Conservation (phyloP, 1,140 invertebrate genomes). For the Drosophila ambigua region DNA sequence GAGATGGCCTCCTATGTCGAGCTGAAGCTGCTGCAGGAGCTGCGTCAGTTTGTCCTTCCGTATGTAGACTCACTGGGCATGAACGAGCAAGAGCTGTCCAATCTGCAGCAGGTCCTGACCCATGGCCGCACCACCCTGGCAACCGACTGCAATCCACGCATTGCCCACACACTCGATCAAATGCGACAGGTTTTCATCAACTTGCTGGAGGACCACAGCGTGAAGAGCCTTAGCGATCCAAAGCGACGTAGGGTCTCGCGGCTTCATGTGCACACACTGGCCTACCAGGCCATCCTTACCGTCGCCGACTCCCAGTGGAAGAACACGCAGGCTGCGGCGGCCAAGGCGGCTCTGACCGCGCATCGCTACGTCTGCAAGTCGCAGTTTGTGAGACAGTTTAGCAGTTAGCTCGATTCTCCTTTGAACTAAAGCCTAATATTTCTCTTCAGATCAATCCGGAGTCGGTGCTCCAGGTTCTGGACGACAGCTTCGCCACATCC, state of each 20-base stretch:
- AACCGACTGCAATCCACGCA: conserved; percentile 91
- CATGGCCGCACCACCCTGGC: conserved; percentile 90
- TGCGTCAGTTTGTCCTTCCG: conserved; percentile 89
- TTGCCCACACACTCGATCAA: conserved; percentile 92
- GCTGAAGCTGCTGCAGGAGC: conserved; percentile 87
- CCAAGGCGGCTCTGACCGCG: conserved; percentile 93
- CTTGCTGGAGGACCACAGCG: conserved; percentile 73
- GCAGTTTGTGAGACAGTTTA: conserved; percentile 84
- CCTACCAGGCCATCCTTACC: conserved; percentile 93
- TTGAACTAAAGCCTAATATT: not conserved
- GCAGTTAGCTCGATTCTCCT: not conserved
- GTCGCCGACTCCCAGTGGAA: conserved; percentile 88
- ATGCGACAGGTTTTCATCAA: conserved; percentile 91
- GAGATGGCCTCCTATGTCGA: conserved; percentile 95
- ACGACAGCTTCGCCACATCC: conserved; percentile 93
- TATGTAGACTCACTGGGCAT: conserved; percentile 94
- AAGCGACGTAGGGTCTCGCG: conserved; percentile 87
- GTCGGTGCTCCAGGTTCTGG: conserved; percentile 90
- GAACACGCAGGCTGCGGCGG: conserved; percentile 90
- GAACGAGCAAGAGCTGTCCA: conserved; percentile 95
- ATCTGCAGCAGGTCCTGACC: conserved; percentile 88
- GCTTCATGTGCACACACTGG: conserved; percentile 94
- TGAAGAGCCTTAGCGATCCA: conserved; percentile 30
- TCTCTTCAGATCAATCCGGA: conserved; percentile 87
- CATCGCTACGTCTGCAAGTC: conserved; percentile 94